A percentile compares a stretch with the other conserved stretches of the same genome.
Conservation (phyloP, 2,888 invertebrate species). For the Dendrolimus houi region DNA sequence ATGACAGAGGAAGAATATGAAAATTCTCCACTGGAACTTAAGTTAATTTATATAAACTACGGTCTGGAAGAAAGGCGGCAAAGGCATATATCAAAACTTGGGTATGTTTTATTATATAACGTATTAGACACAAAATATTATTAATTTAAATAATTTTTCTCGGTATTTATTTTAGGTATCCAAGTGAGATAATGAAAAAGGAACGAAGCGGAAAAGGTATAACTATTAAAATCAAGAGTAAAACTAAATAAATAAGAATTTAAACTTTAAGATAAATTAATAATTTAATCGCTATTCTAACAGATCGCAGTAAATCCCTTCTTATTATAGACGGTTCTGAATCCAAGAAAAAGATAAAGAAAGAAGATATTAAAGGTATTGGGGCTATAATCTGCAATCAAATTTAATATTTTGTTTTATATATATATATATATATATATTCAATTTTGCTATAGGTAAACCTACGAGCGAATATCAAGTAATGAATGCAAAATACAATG, state of each 20-base stretch:
- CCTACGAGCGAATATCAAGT: slow-evolving; percentile 38
- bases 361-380: slow-evolving; percentile 47
- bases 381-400: neutral
- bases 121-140: too few relatives aligned
- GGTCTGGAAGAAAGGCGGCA: slow-evolving; percentile 49
- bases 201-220: slow-evolving; percentile 19
- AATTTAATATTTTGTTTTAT: neutral
- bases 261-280: too few relatives aligned
- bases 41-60: slow-evolving; percentile 41
- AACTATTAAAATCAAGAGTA: slow-evolving; percentile 1
- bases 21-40: slow-evolving; percentile 38
- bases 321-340: slow-evolving; percentile 29
- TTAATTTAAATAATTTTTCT: too few relatives aligned
- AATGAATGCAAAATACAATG: slow-evolving; percentile 51
- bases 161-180: slow-evolving; percentile 8
- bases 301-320: slow-evolving; percentile 35
- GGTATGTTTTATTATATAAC: neutral
- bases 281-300: slow-evolving; percentile 3
- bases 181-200: slow-evolving; percentile 12
- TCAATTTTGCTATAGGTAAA: slow-evolving; percentile 30
- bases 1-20: slow-evolving; percentile 57
- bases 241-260: neutral
- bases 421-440: neutral
- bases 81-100: slow-evolving; percentile 17
- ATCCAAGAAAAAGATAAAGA: slow-evolving; percentile 52